Evolutionary conservation across 2,113 vertebrate species (phyloP), one percentile per base, ranked within the genome.

Genomic region (Microcebus tavaratra): DNA sequence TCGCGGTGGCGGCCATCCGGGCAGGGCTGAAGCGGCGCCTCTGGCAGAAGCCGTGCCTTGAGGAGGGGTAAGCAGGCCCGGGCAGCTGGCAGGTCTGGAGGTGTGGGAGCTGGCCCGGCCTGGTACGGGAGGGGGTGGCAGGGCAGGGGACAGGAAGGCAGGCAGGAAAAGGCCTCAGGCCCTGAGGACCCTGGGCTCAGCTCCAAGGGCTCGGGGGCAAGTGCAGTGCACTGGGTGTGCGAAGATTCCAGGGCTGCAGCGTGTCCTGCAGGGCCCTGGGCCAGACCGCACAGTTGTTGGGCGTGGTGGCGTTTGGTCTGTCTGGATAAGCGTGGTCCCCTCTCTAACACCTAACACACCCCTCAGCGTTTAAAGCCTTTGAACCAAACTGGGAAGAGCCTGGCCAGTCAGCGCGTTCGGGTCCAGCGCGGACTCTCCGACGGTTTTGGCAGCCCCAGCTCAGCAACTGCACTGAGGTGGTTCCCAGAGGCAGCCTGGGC

Each of bases 221-320:
- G 59, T 20, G 14, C 53, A 34, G 59, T 45, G n/a, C n/a, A 2
- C 13, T 5, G 73, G 12, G 29, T 23, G 9, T 18, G 45, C 45
- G 48, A 15, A 76, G 1, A 21, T 1, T 27, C 8, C 12, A 6
- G 6, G 45, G 48, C 53, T 8, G 67, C 21, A 21, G 27, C 3
- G 5, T 63, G n/a, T 17, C 14, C 59, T 25, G 3, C 18, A n/a
- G 18, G 21, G 27, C 31, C 73, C 25, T 1, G 75, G 23, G 6
- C 45, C 18, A 36, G 39, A 36, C 8, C 0, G 53, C 11, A 3
- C 7, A 36, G 21, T 21, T 29, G 3, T 7, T 0, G 76, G 48
- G 55, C 8, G 7, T 9, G 14, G 39, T 10, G 11, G 25, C 1
- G 0, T 34, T 18, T 8, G 34, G n/a, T 25, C 29, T 4, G 0